Evolutionary conservation across 2,888 invertebrate species (phyloP).

Genomic region (Anoplius nigerrimus): DNA sequence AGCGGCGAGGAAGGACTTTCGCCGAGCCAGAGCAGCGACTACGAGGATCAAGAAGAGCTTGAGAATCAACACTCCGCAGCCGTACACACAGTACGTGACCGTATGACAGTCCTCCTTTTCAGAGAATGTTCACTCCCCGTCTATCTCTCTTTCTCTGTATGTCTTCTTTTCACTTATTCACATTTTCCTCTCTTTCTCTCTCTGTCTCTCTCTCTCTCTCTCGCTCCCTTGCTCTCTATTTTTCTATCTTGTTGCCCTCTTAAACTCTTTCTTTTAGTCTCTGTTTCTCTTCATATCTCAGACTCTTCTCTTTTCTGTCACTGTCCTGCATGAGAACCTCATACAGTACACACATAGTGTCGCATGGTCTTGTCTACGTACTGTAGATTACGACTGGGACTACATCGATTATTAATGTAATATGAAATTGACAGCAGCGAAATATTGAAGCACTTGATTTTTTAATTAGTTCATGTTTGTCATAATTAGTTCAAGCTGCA

Average conservation of each 20-base stretch:
- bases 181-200: slow-evolving; percentile 23
- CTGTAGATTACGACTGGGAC: no score
- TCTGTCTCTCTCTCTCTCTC: slow-evolving; percentile 15
- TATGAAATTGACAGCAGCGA: no score
- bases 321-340: background rate
- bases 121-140: slow-evolving; percentile 6
- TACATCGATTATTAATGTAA: no score
- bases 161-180: slow-evolving; percentile 26
- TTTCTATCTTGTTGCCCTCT: slow-evolving; percentile 14
- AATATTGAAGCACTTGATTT: no score
- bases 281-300: slow-evolving; percentile 7
- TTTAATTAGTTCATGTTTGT: no score
- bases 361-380: slow-evolving; percentile 27
- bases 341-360: slow-evolving; percentile 7
- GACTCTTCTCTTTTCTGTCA: background rate
- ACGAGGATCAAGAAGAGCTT: slow-evolving; percentile 82
- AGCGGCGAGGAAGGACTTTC: slow-evolving; percentile 79
- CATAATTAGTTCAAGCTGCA: no score
- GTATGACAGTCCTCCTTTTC: slow-evolving; percentile 48
- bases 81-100: slow-evolving; percentile 80
- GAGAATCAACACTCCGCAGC: slow-evolving; percentile 80
- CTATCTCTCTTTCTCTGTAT: background rate
- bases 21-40: slow-evolving; percentile 83
- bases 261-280: slow-evolving; percentile 13
- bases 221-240: slow-evolving; percentile 24